Percentiles rank a stretch among this genome's conserved stretches.
phyloP scores from a whole-genome alignment of 2,113 vertebrate genomes.

The Hyla sarda region DNA sequence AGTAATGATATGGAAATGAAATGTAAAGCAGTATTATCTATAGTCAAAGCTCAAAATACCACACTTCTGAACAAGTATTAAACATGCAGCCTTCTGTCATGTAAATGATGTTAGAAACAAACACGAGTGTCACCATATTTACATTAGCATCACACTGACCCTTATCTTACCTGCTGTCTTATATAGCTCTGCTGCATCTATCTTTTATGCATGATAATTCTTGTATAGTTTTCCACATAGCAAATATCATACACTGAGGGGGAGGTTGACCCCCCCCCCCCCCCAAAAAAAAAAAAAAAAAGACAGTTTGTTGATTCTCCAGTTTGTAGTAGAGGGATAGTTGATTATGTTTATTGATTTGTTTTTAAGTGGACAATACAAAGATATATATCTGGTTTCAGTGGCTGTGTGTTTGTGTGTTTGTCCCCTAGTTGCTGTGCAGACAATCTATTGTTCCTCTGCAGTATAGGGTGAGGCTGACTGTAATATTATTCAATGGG shows the following conservation, averaged over 20 bases:
- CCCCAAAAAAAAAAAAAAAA: too few relatives aligned
- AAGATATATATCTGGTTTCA: too few relatives aligned
- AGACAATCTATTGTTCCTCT: not conserved
- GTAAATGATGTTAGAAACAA: not conserved
- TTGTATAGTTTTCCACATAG: not conserved
- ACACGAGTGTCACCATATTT: not conserved
- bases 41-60: constrained; percentile 1
- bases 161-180: not conserved
- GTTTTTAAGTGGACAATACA: too few relatives aligned
- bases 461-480: not conserved
- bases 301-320: not conserved
- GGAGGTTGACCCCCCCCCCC: not conserved
- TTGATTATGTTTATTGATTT: too few relatives aligned
- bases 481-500: not conserved
- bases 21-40: constrained; percentile 33
- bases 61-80: not conserved
- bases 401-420: too few relatives aligned
- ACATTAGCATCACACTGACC: not conserved
- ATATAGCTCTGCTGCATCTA: not conserved
- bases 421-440: not conserved
- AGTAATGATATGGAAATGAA: constrained; percentile 34
- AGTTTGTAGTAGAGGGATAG: not conserved
- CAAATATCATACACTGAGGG: not conserved
- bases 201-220: not conserved
- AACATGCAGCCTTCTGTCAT: not conserved